phyloP scores from a whole-genome alignment of 1,140 invertebrate species.

The Sycophaga agraensis region DNA sequence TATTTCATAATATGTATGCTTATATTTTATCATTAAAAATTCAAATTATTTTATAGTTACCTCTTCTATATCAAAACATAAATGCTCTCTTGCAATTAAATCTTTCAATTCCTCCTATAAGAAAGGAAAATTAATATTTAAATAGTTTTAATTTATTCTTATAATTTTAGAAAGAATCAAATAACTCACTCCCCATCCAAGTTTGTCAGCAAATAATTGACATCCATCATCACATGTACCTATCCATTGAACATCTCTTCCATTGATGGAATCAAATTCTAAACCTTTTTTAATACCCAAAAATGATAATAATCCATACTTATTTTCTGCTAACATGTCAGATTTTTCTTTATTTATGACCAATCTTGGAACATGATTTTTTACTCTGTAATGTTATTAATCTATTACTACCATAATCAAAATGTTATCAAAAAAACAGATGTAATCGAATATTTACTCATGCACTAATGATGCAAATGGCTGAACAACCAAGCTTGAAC shows the following conservation, averaged over 20 bases:
- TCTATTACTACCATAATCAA: slow-evolving; percentile 1
- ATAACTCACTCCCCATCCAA: slow-evolving; percentile 77
- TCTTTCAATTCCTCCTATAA: slow-evolving; percentile 65
- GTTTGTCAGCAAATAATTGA: slow-evolving; percentile 71
- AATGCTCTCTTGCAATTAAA: slow-evolving; percentile 61
- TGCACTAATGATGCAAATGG: slow-evolving; percentile 91
- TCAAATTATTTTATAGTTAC: no score
- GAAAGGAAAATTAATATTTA: slow-evolving; percentile 25
- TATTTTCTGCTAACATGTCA: slow-evolving; percentile 61
- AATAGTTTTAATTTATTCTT: slow-evolving; percentile 1
- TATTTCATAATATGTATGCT: no score
- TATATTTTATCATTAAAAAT: no score
- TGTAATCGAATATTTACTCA: slow-evolving; percentile 60
- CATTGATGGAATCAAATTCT: slow-evolving; percentile 66
- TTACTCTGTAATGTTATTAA: slow-evolving; percentile 62
- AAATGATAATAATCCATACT: slow-evolving; percentile 58
- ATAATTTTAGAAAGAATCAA: slow-evolving; percentile 21
- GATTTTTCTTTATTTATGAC: slow-evolving; percentile 83
- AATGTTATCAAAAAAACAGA: slow-evolving; percentile 4
- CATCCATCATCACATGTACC: slow-evolving; percentile 90
- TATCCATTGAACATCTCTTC: slow-evolving; percentile 81
- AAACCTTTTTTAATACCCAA: slow-evolving; percentile 64
- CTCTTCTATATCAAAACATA: slow-evolving; percentile 51
- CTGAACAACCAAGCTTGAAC: slow-evolving; percentile 91
- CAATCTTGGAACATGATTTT: slow-evolving; percentile 71